Conservation (phyloP, 1,140 invertebrate species). For the Trichonephila inaurata region DNA sequence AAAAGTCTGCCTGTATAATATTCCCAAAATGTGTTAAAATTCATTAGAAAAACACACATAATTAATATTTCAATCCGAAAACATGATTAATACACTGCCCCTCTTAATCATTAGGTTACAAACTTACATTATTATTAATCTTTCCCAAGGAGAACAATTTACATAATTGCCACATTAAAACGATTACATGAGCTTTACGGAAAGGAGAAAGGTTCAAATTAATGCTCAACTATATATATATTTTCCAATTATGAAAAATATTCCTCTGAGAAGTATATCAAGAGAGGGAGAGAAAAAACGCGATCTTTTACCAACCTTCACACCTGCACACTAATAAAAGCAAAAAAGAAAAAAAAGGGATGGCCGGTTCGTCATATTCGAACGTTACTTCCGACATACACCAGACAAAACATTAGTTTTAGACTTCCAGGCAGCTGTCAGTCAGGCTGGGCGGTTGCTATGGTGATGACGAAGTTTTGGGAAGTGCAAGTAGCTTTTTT, state of each 20-base stretch:
- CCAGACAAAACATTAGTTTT: constrained; percentile 12
- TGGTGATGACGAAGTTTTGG: not conserved
- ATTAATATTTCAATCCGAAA: not conserved
- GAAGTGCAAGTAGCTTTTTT: not conserved
- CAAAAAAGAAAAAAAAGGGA: not conserved
- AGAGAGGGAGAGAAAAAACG: not conserved
- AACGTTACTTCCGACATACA: not conserved
- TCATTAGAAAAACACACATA: too few relatives aligned
- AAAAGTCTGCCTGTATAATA: too few relatives aligned
- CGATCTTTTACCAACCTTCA: not conserved
- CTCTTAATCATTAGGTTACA: not conserved
- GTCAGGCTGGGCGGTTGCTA: constrained; percentile 8
- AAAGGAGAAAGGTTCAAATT: not conserved
- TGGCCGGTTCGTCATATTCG: not conserved
- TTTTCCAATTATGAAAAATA: not conserved
- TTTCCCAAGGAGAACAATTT: not conserved
- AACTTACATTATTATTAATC: not conserved
- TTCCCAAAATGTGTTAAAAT: too few relatives aligned
- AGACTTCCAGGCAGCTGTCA: constrained; percentile 16
- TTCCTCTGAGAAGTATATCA: not conserved
- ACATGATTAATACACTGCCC: not conserved
- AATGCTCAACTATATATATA: not conserved
- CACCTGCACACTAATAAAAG: not conserved
- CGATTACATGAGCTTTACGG: not conserved
- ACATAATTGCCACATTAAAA: constrained; percentile 15